phyloP scores from a whole-genome alignment of 2,888 invertebrate genomes.

The Drosophila maculinotata region DNA sequence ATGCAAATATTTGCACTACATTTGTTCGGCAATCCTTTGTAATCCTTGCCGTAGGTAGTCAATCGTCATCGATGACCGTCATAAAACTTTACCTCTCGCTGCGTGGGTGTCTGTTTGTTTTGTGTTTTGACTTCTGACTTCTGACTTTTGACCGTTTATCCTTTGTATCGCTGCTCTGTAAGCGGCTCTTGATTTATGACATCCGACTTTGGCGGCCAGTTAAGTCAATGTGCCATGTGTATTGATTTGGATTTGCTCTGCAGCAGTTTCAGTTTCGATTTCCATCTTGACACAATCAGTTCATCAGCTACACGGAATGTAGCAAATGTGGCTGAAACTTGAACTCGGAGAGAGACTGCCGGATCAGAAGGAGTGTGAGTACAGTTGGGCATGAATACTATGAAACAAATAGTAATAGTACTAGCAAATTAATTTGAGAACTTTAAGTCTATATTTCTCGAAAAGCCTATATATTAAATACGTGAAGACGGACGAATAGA shows the following conservation, averaged over 20 bases:
- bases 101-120: conserved; percentile 56
- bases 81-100: conserved; percentile 63
- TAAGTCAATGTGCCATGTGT: conserved; percentile 43
- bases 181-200: conserved; percentile 66
- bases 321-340: neutral
- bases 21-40: conserved; percentile 77
- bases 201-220: conserved; percentile 53
- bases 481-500: too few relatives aligned
- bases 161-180: conserved; percentile 38
- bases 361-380: conserved; percentile 8
- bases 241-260: conserved; percentile 21
- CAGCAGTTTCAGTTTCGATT: conserved; percentile 59
- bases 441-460: too few relatives aligned
- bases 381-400: neutral
- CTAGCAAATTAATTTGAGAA: too few relatives aligned
- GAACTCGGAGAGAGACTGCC: neutral
- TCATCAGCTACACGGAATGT: conserved; percentile 15
- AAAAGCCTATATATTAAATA: too few relatives aligned
- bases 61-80: conserved; percentile 67
- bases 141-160: conserved; percentile 56
- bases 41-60: conserved; percentile 76
- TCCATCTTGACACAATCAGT: conserved; percentile 51
- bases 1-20: conserved; percentile 76
- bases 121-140: conserved; percentile 66
- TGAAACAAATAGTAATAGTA: too few relatives aligned